These are phyloP conservation scores for Paedocypris micromegethes DNA, from an alignment of 2,797 vertebrate genomes.

Conservation along the genomic window DNA sequence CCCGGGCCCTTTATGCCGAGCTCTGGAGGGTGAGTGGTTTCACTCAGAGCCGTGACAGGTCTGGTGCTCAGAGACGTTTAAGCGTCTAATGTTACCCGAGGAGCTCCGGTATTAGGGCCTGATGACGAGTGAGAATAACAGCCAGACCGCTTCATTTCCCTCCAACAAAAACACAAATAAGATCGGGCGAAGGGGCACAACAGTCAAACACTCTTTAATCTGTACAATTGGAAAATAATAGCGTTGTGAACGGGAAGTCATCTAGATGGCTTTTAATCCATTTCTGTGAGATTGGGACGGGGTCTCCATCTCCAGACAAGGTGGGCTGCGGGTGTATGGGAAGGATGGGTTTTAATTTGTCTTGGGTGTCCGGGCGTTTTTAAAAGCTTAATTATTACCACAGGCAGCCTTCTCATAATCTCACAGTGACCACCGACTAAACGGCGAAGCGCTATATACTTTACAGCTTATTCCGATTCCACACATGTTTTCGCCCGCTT, in stretches of 20 bases:
- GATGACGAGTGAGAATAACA: slow-evolving; percentile 76
- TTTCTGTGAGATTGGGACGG: slow-evolving; percentile 62
- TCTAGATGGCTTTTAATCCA: slow-evolving; percentile 76
- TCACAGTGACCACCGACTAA: slow-evolving; percentile 69
- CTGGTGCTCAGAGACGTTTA: slow-evolving; percentile 55
- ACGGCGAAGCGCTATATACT: slow-evolving; percentile 67
- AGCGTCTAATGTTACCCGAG: slow-evolving; percentile 69
- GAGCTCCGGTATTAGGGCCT: slow-evolving; percentile 71
- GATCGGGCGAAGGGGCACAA: slow-evolving; percentile 61
- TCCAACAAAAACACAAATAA: slow-evolving; percentile 71
- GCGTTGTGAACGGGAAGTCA: slow-evolving; percentile 68
- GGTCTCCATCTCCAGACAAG: slow-evolving; percentile 54
- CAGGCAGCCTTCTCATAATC: slow-evolving; percentile 68
- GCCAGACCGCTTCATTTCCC: slow-evolving; percentile 60
- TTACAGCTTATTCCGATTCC: slow-evolving; percentile 65
- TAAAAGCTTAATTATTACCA: slow-evolving; percentile 66
- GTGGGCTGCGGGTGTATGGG: slow-evolving; percentile 51
- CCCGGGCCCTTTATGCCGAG: slow-evolving; percentile 68
- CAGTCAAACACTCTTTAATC: slow-evolving; percentile 70
- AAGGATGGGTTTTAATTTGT: slow-evolving; percentile 73
- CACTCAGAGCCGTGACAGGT: slow-evolving; percentile 63
- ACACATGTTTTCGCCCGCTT: slow-evolving; percentile 62
- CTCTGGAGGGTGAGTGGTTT: slow-evolving; percentile 73
- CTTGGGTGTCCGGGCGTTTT: slow-evolving; percentile 69
- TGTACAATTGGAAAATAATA: slow-evolving; percentile 73